Conservation (phyloP, 2,113 vertebrate species). For the Larimichthys crocea region DNA sequence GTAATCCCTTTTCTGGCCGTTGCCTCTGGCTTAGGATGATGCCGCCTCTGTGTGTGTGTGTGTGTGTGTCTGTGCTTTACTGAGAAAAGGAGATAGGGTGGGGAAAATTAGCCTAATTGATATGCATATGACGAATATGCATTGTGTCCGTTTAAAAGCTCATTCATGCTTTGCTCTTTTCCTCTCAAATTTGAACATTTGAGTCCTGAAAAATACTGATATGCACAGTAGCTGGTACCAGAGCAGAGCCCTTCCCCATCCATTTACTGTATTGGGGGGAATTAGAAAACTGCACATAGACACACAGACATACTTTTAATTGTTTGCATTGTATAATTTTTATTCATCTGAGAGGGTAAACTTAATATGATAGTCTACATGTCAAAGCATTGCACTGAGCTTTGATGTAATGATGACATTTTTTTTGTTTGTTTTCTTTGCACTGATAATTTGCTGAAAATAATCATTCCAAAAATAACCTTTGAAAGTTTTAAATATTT, state of each 20-base stretch:
- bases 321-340: background rate
- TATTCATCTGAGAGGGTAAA: background rate
- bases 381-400: background rate
- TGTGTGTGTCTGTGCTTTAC: slow-evolving; percentile 13
- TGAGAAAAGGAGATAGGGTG: slow-evolving; percentile 42
- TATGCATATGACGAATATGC: slow-evolving; percentile 43
- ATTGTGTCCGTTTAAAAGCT: slow-evolving; percentile 26
- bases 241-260: background rate
- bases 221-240: background rate
- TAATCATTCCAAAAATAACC: slow-evolving; percentile 30
- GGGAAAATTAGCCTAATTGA: slow-evolving; percentile 40
- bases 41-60: slow-evolving; percentile 30
- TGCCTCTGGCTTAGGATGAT: slow-evolving; percentile 59
- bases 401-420: background rate
- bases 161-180: slow-evolving; percentile 28
- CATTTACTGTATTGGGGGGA: background rate
- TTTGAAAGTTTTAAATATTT: background rate
- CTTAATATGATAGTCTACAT: background rate
- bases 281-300: slow-evolving; percentile 12
- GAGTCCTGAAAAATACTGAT: slow-evolving; percentile 17
- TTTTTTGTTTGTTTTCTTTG: slow-evolving; percentile 15
- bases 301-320: background rate
- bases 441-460: slow-evolving; percentile 12
- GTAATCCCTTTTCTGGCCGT: slow-evolving; percentile 73
- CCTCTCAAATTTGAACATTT: slow-evolving; percentile 5